Percentiles rank a stretch among this genome's conserved stretches.
These are phyloP conservation scores for Pyrrhia umbra DNA, from an alignment of 2,888 invertebrate species.

Conservation along the genomic window DNA sequence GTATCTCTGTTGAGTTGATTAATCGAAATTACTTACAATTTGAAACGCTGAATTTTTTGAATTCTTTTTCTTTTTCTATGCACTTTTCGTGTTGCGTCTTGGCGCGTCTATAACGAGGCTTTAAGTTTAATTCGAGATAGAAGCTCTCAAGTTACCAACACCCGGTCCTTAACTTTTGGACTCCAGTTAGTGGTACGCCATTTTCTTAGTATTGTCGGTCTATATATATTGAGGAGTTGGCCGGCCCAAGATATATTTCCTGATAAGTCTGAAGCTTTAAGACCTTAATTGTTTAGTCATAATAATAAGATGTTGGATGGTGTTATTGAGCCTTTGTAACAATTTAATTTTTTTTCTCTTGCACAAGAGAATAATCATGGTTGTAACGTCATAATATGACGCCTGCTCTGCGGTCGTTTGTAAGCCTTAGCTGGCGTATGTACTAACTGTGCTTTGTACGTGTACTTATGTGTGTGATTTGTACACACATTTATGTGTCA, in stretches of 20 bases:
- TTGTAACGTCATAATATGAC: neutral
- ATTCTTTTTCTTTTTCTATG: neutral
- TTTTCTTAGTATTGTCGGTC: neutral
- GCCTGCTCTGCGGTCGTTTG: neutral
- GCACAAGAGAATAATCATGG: neutral
- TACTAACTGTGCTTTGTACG: too few species aligned
- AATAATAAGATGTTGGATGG: too few species aligned
- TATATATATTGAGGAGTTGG: neutral
- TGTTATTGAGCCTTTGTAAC: neutral
- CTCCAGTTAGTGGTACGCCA: neutral
- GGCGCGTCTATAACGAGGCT: neutral
- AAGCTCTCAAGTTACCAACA: conserved; percentile 9
- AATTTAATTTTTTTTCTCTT: neutral
- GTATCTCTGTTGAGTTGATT: too few species aligned
- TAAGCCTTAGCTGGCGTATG: too few species aligned
- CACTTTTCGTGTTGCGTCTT: neutral
- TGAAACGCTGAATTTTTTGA: neutral
- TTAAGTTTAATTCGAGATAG: neutral
- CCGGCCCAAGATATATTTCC: neutral
- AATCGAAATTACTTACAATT: neutral
- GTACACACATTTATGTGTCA: too few species aligned
- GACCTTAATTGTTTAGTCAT: too few species aligned
- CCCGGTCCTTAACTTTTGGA: neutral
- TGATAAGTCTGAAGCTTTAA: too few species aligned
- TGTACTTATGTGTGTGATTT: too few species aligned